A percentile compares a stretch with the other conserved stretches of the same genome.
Evolutionary conservation across 2,113 vertebrate species (phyloP).

Genomic region (Nothoprocta perdicaria): DNA sequence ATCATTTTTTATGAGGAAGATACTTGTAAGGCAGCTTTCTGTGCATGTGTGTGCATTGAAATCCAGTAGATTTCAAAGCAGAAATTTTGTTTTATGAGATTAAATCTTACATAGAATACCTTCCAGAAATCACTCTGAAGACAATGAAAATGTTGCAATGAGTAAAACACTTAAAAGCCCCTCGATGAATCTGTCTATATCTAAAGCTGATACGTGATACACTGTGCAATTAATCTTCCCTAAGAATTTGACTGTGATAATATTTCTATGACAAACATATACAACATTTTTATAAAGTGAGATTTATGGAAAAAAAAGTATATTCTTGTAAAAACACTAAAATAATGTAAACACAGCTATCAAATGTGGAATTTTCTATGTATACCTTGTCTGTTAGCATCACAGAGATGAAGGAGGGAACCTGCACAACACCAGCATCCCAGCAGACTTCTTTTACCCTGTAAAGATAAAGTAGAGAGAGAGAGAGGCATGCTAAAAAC

Average conservation of each 20-base stretch:
- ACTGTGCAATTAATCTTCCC: not conserved
- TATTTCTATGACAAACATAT: not conserved
- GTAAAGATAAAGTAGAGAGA: not conserved
- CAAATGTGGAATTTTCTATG: not conserved
- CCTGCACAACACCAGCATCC: not conserved
- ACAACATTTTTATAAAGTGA: not conserved
- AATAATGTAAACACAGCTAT: not conserved
- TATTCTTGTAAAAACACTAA: not conserved
- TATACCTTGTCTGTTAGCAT: not conserved
- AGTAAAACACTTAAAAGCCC: not conserved
- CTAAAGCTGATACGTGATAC: not conserved
- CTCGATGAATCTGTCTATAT: not conserved
- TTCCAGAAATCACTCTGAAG: not conserved
- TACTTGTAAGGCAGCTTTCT: not conserved
- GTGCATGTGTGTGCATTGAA: too few relatives aligned
- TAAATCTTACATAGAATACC: not conserved
- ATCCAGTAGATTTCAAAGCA: not conserved
- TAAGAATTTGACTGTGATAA: not conserved
- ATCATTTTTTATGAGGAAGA: not conserved
- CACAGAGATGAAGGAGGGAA: not conserved
- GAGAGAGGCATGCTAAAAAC: not conserved
- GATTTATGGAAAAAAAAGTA: not conserved
- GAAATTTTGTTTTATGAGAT: not conserved
- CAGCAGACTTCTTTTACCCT: not conserved
- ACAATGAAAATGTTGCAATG: not conserved